Base-by-base conservation (phyloP, 1,140 invertebrate species). In the Drosophila insularis region DNA sequence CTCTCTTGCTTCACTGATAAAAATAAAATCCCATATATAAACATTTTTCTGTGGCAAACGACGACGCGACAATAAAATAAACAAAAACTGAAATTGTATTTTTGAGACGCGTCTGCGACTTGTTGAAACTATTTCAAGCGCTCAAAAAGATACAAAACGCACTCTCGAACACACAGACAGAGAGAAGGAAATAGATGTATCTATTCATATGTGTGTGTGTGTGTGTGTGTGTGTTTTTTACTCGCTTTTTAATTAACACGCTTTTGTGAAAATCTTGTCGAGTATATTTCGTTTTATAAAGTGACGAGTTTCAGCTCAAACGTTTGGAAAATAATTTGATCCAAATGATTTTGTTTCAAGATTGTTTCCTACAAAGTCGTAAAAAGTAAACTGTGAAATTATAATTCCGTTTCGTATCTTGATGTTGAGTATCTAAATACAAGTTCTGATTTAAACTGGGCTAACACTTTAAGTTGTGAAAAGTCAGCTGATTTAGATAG, bases 111-210 rank as follows among this genome's bases (percentile, higher is more conserved):
- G 31, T 39, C 40, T 27, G 74, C 43, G 74, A 77, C 74, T 77
- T 77, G 74, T 77, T 76, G 74, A 77, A 77, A 77, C 73, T 77
- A 77, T 76, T 76, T 76, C 66, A 76, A 76, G 74, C 74, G 61
- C 55, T 37, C 37, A 64, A 61, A 74, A 63, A 63, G 62, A 50
- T 50, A 50, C 43, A 50, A 27, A 3, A 46, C 43, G 14, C 43
- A 59, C 19, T 64, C 32, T 35, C 32, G 10, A 8, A 35, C 32
- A 35, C 68, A 71, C 43, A 53, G 4, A 5, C 27, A 27, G 27
- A 14, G 11, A 31, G 50, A 7, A 17, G 31, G 35, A 13, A 17
- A 17, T 53, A 31, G 55, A 50, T 37, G 54, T 58, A 46, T 35
- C 23, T 54, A 37, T 17, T 8, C 21, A 11, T 21, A n/a, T n/a